phyloP scores from a whole-genome alignment of 2,888 invertebrate genomes.

The Nyleta sp. region DNA sequence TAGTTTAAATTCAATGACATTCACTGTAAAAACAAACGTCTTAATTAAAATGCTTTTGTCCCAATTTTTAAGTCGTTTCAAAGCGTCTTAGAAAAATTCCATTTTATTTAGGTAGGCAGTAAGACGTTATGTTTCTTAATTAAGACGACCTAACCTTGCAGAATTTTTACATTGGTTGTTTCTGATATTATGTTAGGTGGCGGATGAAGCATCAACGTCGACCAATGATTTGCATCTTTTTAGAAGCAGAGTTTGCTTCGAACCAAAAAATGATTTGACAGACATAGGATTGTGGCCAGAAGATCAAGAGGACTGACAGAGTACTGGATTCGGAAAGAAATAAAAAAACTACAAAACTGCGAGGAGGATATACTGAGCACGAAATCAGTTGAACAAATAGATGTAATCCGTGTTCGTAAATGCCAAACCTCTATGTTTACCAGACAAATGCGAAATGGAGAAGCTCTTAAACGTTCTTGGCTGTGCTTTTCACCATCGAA shows the following conservation, averaged over 20 bases:
- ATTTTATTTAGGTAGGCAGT: too few species aligned
- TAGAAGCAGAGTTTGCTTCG: background rate
- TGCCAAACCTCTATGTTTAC: slow-evolving; percentile 19
- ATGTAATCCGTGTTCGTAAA: slow-evolving; percentile 5
- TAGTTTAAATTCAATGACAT: too few species aligned
- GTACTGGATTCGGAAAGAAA: slow-evolving; percentile 15
- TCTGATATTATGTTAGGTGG: slow-evolving; percentile 3
- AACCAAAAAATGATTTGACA: background rate
- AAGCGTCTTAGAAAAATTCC: too few species aligned
- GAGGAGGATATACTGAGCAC: background rate
- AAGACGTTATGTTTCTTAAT: too few species aligned
- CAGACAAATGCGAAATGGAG: slow-evolving; percentile 11
- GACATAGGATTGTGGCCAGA: slow-evolving; percentile 18
- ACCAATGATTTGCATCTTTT: slow-evolving; percentile 16
- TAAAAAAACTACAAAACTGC: slow-evolving; percentile 5
- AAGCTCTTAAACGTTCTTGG: slow-evolving; percentile 15
- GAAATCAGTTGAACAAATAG: slow-evolving; percentile 16
- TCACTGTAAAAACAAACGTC: too few species aligned
- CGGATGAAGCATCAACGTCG: slow-evolving; percentile 11
- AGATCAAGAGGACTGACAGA: background rate
- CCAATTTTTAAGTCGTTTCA: too few species aligned
- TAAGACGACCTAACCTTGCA: too few species aligned
- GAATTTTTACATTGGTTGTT: too few species aligned
- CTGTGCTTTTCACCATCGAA: slow-evolving; percentile 17
- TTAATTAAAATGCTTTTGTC: too few species aligned